These are phyloP conservation scores for Petrocephalus schoutedeni DNA, from an alignment of 2,797 vertebrate genomes.

Conservation along the genomic window DNA sequence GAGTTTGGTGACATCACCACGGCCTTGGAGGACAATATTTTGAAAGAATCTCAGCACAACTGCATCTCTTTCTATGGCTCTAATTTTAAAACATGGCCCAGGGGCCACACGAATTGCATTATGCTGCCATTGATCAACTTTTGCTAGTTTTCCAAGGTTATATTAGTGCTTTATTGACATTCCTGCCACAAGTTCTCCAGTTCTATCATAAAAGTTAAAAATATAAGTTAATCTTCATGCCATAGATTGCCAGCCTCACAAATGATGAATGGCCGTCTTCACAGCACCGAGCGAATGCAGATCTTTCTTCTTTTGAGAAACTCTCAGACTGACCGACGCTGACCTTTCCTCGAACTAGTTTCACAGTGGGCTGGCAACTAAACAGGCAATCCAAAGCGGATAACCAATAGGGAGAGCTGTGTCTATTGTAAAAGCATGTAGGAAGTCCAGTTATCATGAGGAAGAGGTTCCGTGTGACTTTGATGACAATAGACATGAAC, in stretches of 20 bases:
- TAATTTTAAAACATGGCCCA: constrained; percentile 11
- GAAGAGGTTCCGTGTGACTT: not conserved
- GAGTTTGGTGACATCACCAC: constrained; percentile 16
- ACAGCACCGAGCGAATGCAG: not conserved
- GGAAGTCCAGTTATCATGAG: not conserved
- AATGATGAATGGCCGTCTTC: not conserved
- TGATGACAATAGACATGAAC: not conserved
- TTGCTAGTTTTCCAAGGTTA: not conserved
- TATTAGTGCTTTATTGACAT: not conserved
- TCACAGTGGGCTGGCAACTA: not conserved
- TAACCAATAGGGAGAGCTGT: too few species aligned
- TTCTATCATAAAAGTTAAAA: not conserved
- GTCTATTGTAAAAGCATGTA: not conserved
- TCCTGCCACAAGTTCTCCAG: not conserved
- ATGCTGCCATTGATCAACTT: not conserved
- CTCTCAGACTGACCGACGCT: not conserved
- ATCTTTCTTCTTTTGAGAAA: not conserved
- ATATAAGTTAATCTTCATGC: not conserved
- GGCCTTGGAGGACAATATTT: constrained; percentile 8
- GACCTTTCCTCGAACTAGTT: not conserved
- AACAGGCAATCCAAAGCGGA: not conserved
- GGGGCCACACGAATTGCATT: not conserved
- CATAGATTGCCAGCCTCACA: not conserved
- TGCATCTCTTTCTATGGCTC: not conserved
- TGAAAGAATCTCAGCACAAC: not conserved